Evolutionary conservation across 1,140 invertebrate species (phyloP), one percentile per base, ranked within the genome.

Genomic region (Coptotermes formosanus): DNA sequence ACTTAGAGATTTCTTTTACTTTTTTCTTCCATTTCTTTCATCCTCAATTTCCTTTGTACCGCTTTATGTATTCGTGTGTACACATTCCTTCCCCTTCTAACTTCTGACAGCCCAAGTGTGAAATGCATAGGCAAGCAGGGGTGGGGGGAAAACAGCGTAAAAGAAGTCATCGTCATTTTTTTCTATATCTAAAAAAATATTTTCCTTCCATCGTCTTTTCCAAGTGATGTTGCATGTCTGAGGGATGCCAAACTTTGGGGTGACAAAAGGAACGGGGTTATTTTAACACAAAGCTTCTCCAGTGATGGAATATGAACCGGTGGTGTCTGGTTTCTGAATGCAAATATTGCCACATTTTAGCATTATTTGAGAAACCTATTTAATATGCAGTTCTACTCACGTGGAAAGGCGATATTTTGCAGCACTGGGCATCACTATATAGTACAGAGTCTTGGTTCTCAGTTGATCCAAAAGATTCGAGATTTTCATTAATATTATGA

Each of bases 41-140:
- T 83, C 48, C 82, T 83, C 64, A 75, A 75, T 75, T 75, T 75
- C 64, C 64, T 75, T 75, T 75, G 64, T 75, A 75, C 64, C 64
- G n/a, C 64, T 25, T 75, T 75, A 75, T 75, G 64, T 75, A 75
- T 75, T 75, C 64, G 64, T 75, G 64, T 75, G 64, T 75, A 75
- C 64, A 75, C n/a, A 75, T 30, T n/a, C n/a, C 25, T 30, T n/a
- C 64, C 64, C 32, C 48, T 14, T 32, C 82, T 32, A 19, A 30
- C 82, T 83, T 83, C 48, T 44, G 82, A 52, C 82, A 83, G 48
- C 43, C 82, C 82, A 83, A 83, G 82, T 83, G 82, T 83, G 82
- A 83, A 83, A 83, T 45, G 43, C 82, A 83, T 44, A 52, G 32
- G 64, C 25, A 75, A 75, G 25, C n/a, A 30, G 64, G 6, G 64